A percentile compares a stretch with the other conserved stretches of the same genome.
phyloP scores from a whole-genome alignment of 2,797 vertebrate species.

The Podarcis siculus region DNA sequence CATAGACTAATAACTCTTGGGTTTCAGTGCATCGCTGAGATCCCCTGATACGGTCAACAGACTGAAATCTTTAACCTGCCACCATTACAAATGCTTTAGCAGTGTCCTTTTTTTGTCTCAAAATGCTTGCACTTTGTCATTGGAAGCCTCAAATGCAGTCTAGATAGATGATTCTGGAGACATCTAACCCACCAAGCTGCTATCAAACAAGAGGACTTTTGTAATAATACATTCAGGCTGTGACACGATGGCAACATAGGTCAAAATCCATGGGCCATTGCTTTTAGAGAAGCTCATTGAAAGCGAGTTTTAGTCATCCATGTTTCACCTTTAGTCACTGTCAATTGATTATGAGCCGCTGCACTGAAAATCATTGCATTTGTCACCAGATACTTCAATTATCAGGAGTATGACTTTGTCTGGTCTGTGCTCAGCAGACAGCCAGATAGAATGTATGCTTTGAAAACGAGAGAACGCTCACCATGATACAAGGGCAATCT shows the following conservation, averaged over 20 bases:
- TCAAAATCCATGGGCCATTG: background rate
- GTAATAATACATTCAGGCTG: conserved; percentile 22
- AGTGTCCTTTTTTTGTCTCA: conserved; percentile 14
- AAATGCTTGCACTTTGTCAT: background rate
- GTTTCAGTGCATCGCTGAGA: background rate
- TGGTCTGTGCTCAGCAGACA: background rate
- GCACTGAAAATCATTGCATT: background rate
- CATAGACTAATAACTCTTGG: background rate
- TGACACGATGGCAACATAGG: background rate
- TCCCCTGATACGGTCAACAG: conserved; percentile 11
- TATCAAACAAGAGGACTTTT: background rate
- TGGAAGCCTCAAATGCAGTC: background rate
- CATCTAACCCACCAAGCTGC: background rate
- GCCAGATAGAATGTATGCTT: background rate
- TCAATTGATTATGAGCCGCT: background rate
- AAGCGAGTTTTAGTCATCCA: conserved; percentile 3
- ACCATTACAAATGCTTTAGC: conserved; percentile 3
- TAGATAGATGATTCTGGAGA: background rate
- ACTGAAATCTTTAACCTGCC: background rate
- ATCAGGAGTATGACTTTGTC: background rate
- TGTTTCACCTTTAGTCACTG: background rate
- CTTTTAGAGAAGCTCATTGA: conserved; percentile 1
- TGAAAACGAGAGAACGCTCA: background rate
- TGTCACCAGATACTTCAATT: conserved; percentile 9
- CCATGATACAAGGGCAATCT: background rate